Evolutionary conservation across 2,113 vertebrate genomes (phyloP).

Genomic region (Girardinichthys multiradiatus): DNA sequence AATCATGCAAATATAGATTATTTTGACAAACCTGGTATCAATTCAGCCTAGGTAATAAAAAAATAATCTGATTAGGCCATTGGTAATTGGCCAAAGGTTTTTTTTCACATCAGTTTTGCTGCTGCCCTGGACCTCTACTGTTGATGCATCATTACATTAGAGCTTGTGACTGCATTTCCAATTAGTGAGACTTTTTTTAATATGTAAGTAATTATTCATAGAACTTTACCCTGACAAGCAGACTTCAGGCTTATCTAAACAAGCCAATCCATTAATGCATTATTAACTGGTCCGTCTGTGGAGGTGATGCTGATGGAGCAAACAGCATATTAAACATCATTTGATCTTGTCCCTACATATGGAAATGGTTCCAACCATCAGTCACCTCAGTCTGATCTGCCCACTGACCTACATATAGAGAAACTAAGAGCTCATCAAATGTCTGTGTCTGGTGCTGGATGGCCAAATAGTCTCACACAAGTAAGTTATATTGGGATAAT

Average conservation of each 20-base stretch:
- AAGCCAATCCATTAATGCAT: conserved; percentile 31
- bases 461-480: not conserved
- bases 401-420: conserved; percentile 57
- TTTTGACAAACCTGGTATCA: too few relatives aligned
- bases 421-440: conserved; percentile 20
- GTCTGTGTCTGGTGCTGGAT: not conserved
- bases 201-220: not conserved
- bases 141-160: not conserved
- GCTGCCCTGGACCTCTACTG: not conserved
- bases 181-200: not conserved
- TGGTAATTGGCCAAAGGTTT: not conserved
- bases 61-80: too few relatives aligned
- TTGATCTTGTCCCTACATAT: conserved; percentile 54
- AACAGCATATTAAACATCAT: conserved; percentile 31
- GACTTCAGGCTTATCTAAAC: conserved; percentile 27
- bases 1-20: too few relatives aligned
- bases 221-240: conserved; percentile 11
- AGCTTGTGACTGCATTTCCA: not conserved
- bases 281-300: conserved; percentile 19
- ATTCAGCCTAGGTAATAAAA: too few relatives aligned
- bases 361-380: conserved; percentile 34
- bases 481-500: too few relatives aligned
- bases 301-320: conserved; percentile 18
- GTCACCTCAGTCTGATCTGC: conserved; percentile 21
- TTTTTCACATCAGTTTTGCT: not conserved